Conservation (phyloP, 2,113 vertebrate species). For the Neoarius graeffei region DNA sequence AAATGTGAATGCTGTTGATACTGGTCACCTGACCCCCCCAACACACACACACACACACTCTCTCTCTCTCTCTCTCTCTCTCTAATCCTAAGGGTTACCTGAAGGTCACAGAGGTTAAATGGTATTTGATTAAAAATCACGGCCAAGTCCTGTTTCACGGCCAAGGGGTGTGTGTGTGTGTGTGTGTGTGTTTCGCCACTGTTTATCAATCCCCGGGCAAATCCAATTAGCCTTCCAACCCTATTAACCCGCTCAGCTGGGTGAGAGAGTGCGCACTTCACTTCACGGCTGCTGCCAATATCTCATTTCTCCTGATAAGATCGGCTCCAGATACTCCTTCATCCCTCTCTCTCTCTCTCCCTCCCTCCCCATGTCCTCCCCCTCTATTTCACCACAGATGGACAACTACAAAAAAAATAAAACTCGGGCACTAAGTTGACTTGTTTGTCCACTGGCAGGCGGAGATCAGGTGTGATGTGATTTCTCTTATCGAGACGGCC, state of each 20-base stretch:
- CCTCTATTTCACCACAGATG: constrained; percentile 68
- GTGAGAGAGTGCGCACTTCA: constrained; percentile 72
- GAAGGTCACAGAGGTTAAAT: constrained; percentile 26
- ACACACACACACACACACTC: background rate
- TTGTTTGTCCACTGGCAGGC: constrained; percentile 76
- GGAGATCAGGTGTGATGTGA: constrained; percentile 84
- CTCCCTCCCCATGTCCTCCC: constrained; percentile 28
- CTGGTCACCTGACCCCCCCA: background rate
- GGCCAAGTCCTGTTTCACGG: constrained; percentile 17
- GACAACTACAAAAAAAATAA: constrained; percentile 57
- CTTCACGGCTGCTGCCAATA: constrained; percentile 94
- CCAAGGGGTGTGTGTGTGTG: background rate
- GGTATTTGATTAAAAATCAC: constrained; percentile 31
- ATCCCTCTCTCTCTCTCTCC: constrained; percentile 13
- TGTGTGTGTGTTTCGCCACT: constrained; percentile 69
- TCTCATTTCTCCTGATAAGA: constrained; percentile 99
- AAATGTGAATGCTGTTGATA: background rate
- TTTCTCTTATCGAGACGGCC: constrained; percentile 92
- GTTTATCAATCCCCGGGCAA: constrained; percentile 92
- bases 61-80: background rate
- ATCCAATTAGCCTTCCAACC: constrained; percentile 99
- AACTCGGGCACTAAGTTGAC: constrained; percentile 81
- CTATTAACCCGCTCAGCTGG: constrained; percentile 93
- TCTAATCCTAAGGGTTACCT: constrained; percentile 8
- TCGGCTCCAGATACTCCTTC: constrained; percentile 81